Evolutionary conservation across 2,888 invertebrate species (phyloP), one percentile per base, ranked within the genome.

Genomic region (Mylabris sibirica): DNA sequence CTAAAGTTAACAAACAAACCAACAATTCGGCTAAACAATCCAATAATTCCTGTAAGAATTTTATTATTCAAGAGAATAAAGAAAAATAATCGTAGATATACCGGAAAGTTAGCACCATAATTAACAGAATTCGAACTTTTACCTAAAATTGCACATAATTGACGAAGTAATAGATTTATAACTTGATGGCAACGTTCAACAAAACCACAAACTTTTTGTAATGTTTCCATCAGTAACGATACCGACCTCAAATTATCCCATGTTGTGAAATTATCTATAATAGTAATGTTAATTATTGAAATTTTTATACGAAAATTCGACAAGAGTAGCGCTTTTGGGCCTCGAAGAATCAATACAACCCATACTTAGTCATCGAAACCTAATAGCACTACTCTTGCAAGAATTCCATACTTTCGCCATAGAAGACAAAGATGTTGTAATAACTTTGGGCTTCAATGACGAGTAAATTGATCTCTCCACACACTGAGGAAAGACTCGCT

Each of bases 401-500:
- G 26, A 57, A 65, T 30, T 82, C 76, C 68, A 72, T 80, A 82
- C 90, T 90, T 86, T 92, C 91, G 72, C 91, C 92, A 86, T 92
- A 92, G 65, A 89, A 87, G 66, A 92, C 85, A 76, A 93, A 84
- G 68, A 89, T 88, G 70, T 86, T 84, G 76, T 89, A 91, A 83
- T 88, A 90, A 86, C 87, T 87, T 68, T 87, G 86, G 9, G 93
- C 92, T 83, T 94, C 92, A 65, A 85, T 84, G 76, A 90, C 89
- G 17, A 97, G 86, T 64, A 87, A 82, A 65, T 89, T 86, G 69
- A 94, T 90, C 86, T 97, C 97, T 75, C 90, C 87, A 83, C 94
- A 95, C 1, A 96, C 86, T 9, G 93, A 90, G 17, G 92, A 90
- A 68, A 97, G 89, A 0, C 94, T 93, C 57, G 92, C 90, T 9